A percentile compares a stretch with the other conserved stretches of the same genome.
phyloP scores from a whole-genome alignment of 1,140 invertebrate species.

The Drosophila setifemur region DNA sequence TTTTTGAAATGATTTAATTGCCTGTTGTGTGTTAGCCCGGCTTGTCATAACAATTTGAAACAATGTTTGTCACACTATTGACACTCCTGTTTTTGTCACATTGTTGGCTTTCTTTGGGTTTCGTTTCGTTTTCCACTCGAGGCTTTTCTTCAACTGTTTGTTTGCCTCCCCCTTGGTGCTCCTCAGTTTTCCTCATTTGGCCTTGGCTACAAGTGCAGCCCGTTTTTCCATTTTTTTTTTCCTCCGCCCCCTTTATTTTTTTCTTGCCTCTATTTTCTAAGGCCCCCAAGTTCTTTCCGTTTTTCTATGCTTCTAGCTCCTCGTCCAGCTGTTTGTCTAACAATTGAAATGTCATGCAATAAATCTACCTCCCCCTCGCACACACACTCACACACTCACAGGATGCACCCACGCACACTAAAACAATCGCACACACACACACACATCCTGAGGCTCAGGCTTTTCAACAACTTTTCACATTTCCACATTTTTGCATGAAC shows the following conservation, averaged over 20 bases:
- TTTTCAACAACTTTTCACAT: conserved; percentile 80
- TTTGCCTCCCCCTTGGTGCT: background rate
- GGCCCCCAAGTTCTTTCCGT: background rate
- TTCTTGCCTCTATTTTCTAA: background rate
- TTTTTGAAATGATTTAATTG: too few species aligned
- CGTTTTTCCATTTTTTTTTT: too few species aligned
- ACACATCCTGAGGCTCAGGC: conserved; percentile 29
- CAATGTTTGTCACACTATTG: conserved; percentile 11
- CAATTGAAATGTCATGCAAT: conserved; percentile 80
- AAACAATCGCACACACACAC: background rate
- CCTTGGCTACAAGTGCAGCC: conserved; percentile 59
- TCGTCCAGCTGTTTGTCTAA: conserved; percentile 79
- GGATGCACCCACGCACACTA: conserved; percentile 12
- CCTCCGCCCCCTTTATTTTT: too few species aligned
- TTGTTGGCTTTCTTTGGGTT: conserved; percentile 18
- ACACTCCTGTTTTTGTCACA: conserved; percentile 24
- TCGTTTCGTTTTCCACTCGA: background rate
- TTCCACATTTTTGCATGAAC: conserved; percentile 78
- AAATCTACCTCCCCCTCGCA: conserved; percentile 72
- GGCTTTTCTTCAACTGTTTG: background rate
- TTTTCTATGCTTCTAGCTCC: conserved; percentile 40
- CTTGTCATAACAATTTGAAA: too few species aligned
- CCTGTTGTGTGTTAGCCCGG: conserved; percentile 19
- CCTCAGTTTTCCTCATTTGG: conserved; percentile 47
- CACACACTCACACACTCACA: conserved; percentile 28